Evolutionary conservation across 2,888 invertebrate species (phyloP).

Genomic region (Phrixothrix hirtus): DNA sequence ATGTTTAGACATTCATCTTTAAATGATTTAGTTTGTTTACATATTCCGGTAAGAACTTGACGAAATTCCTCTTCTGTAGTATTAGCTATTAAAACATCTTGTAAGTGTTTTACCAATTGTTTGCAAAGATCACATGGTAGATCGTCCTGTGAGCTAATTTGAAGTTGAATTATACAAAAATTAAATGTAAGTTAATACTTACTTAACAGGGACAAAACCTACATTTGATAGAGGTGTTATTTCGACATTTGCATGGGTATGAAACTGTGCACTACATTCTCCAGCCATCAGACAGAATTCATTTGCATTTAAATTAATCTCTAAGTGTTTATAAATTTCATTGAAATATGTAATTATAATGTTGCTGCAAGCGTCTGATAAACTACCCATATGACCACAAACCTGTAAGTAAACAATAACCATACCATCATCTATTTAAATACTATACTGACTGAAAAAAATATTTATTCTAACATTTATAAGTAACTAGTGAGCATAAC

Average conservation of each 20-base stretch:
- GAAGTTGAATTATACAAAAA: background rate
- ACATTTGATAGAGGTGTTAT: slow-evolving; percentile 62
- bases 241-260: slow-evolving; percentile 65
- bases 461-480: no score
- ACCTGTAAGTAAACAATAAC: slow-evolving; percentile 41
- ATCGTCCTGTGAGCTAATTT: slow-evolving; percentile 56
- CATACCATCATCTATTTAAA: no score
- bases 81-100: slow-evolving; percentile 79
- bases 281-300: slow-evolving; percentile 78
- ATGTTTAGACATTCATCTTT: slow-evolving; percentile 73
- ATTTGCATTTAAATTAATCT: slow-evolving; percentile 64
- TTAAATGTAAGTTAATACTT: slow-evolving; percentile 21
- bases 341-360: slow-evolving; percentile 74
- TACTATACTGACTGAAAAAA: no score
- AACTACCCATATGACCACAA: slow-evolving; percentile 72
- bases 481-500: no score
- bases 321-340: slow-evolving; percentile 67
- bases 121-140: slow-evolving; percentile 85
- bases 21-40: slow-evolving; percentile 78
- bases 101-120: slow-evolving; percentile 77
- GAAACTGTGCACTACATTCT: slow-evolving; percentile 70
- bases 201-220: slow-evolving; percentile 60
- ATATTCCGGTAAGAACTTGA: slow-evolving; percentile 74
- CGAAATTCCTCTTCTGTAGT: slow-evolving; percentile 84
- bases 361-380: slow-evolving; percentile 79